Percentiles rank a stretch among this genome's conserved stretches.
These are phyloP conservation scores for Spea multiplicata DNA, from an alignment of 2,113 vertebrate species.

Conservation along the genomic window DNA sequence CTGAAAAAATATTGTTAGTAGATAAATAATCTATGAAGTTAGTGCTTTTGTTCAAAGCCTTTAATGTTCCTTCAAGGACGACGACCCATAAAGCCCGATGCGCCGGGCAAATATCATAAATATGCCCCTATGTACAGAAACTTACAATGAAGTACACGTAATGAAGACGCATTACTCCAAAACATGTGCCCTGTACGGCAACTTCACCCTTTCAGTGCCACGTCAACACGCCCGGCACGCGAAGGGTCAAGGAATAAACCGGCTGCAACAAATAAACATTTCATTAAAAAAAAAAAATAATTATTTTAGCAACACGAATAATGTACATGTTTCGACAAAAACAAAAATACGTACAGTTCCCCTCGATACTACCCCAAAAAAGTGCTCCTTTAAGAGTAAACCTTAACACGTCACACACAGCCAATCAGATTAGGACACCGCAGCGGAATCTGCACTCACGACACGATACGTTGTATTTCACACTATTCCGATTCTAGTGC, in stretches of 20 bases:
- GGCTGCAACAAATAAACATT: not conserved
- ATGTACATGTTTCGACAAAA: not conserved
- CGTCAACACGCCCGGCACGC: not conserved
- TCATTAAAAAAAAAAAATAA: not conserved
- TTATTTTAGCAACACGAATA: not conserved
- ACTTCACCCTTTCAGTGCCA: not conserved
- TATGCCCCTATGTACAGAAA: not conserved
- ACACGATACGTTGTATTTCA: not conserved
- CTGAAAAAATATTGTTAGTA: no score
- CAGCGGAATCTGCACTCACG: not conserved
- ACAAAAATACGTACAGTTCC: not conserved
- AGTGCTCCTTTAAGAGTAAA: conserved; percentile 23
- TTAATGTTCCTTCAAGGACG: no score
- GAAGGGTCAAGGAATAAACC: not conserved
- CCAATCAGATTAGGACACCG: not conserved
- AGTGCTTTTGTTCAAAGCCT: no score
- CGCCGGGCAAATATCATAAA: no score
- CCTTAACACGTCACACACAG: conserved; percentile 2
- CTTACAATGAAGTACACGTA: not conserved
- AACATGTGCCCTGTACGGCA: not conserved
- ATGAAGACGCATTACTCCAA: not conserved
- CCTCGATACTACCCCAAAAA: conserved; percentile 8
- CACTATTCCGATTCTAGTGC: not conserved
- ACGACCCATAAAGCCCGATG: no score
- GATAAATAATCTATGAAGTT: no score